Base-by-base conservation (phyloP, 2,888 invertebrate species). In the Drosophila phalerata region DNA sequence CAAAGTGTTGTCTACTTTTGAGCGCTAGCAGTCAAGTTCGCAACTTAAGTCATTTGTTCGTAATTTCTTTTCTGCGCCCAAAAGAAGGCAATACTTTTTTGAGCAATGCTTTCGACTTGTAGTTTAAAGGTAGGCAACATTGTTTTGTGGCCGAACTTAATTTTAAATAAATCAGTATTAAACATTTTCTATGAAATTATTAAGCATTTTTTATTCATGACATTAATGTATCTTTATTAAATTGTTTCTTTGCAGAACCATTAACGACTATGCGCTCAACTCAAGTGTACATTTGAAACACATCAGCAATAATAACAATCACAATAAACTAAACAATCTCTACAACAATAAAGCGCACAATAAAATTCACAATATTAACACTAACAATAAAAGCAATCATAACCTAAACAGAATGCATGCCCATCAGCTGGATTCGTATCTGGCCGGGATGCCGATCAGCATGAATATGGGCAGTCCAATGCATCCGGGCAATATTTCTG, bases 401-500 rank as follows among this genome's bases (percentile, higher is more conserved):
- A 68, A 47, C 13, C 57, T 40, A n/a, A 76, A 74, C 67, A 87
- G 85, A 88, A 92, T 92, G 91, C 92, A 93, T 83, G 90, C 92
- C 48, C 92, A 93, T 88, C 91, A 92, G 78, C 83, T 91, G 70
- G 91, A 86, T 52, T 73, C 89, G 19, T 86, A 88, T 57, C 60
- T 88, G 67, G 81, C 70, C 25, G 86, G 77, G 13, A 73, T 86
- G 62, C 51, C 79, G 25, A 69, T 77, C 69, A 91, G 66, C 74
- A 92, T 75, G 81, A 89, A 69, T 87, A 87, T 80, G 61, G 48
- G 61, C 65, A 88, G 91, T 62, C 89, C 91, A 79, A 84, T 91
- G 91, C 91, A 91, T 89, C 90, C 91, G 83, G 92, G 90, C 73
- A 92, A 88, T 70, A 89, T 92, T 90, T 92, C 92, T 63, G 91